These are phyloP conservation scores for Andrena cerasifolii DNA, from an alignment of 1,140 invertebrate species.

Conservation along the genomic window DNA sequence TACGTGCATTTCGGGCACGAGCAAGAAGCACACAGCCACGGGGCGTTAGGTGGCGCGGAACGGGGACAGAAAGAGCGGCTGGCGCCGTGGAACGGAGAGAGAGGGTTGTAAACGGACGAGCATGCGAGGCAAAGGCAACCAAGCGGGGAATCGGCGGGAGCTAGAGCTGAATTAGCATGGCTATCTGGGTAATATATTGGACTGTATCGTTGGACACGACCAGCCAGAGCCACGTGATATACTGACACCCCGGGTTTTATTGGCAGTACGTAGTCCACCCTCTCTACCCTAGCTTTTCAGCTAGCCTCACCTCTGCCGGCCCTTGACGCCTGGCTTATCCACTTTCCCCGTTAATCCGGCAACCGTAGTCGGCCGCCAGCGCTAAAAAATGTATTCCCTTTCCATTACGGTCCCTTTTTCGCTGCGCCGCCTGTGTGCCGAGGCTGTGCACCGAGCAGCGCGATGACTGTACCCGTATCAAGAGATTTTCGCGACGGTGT, in stretches of 20 bases:
- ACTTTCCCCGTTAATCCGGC: constrained; percentile 71
- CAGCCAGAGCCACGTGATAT: constrained; percentile 67
- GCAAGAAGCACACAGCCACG: background rate
- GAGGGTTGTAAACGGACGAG: constrained; percentile 39
- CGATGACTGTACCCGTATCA: background rate
- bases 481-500: background rate
- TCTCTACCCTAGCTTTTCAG: constrained; percentile 21
- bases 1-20: constrained; percentile 10
- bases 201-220: constrained; percentile 73
- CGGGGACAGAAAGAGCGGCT: constrained; percentile 16
- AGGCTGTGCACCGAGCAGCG: background rate
- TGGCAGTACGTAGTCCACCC: constrained; percentile 64
- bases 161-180: constrained; percentile 75
- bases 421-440: too few species aligned
- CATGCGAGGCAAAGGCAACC: constrained; percentile 55
- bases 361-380: constrained; percentile 39
- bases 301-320: constrained; percentile 38
- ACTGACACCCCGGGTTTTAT: constrained; percentile 68
- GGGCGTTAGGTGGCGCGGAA: background rate
- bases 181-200: constrained; percentile 78
- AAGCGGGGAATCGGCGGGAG: constrained; percentile 60
- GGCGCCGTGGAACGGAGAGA: background rate
- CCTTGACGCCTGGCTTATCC: constrained; percentile 70
- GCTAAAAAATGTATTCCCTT: constrained; percentile 63
- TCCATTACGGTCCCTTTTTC: constrained; percentile 38